Evolutionary conservation across 2,113 vertebrate species (phyloP), one percentile per base, ranked within the genome.

Genomic region (Myiagra hebetior): DNA sequence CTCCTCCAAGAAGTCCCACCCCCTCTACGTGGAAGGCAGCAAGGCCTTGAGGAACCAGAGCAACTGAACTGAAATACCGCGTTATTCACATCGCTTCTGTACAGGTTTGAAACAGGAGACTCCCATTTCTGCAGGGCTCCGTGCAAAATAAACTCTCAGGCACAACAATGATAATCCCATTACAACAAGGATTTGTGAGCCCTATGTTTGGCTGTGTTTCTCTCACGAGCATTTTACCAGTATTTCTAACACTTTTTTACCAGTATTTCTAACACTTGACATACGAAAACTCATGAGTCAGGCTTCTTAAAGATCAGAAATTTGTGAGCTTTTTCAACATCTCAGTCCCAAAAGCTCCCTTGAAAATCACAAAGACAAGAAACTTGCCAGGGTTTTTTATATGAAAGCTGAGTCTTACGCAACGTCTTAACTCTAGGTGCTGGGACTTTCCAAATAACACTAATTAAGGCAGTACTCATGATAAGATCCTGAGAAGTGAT

Each of bases 391-490:
- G 9, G 0, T 28, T 62, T 85, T 76, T 65, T 26, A 39, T 35
- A 47, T n/a, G 31, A 83, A 86, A 92, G 24, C 31, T 22, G 65
- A 72, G n/a, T 79, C 70, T 87, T 68, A 33, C 33, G 50, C 76
- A 95, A 80, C 28, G 27, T 10, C 57, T 87, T 39, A 78, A 89
- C 46, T 73, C 23, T 27, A 55, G 52, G 42, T 67, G 74, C 64
- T 52, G 93, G 93, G 96, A 86, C 87, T 96, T 95, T 95, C 82
- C 90, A 90, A 93, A 74, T 33, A 67, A 27, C 37, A 7, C 22
- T 55, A 85, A 87, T 91, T 85, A 93, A 65, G 0, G 1, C 27
- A 70, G 76, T 22, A 26, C 12, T 63, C 24, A 2, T 0, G 17
- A 86, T 80, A 80, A 94, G 63, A 93, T 70, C 89, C 93, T 59